These are phyloP conservation scores for Drosophila kambysellisi DNA, from an alignment of 2,888 invertebrate species.

Conservation along the genomic window DNA sequence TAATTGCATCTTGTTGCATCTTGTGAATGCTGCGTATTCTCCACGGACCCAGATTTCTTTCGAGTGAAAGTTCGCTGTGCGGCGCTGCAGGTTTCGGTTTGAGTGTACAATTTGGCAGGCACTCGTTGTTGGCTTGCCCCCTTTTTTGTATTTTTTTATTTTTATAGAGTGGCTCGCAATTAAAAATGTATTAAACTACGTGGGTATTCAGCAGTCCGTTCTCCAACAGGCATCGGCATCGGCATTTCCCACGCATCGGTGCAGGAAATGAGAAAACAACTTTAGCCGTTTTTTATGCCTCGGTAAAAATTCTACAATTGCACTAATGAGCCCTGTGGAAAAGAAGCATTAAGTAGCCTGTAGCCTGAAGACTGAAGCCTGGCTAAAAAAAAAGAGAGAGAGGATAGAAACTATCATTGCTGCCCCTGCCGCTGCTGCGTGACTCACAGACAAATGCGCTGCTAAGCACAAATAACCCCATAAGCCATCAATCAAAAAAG, in stretches of 20 bases:
- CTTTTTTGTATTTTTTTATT: conserved; percentile 10
- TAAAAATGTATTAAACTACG: conserved; percentile 71
- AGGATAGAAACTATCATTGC: conserved; percentile 26
- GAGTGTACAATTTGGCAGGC: conserved; percentile 20
- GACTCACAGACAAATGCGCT: conserved; percentile 54
- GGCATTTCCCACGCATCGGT: conserved; percentile 63
- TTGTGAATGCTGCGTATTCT: conserved; percentile 46
- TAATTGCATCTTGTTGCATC: conserved; percentile 58
- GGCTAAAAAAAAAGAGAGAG: neutral
- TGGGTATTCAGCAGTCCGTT: conserved; percentile 15
- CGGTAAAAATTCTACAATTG: conserved; percentile 53
- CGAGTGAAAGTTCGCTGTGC: conserved; percentile 64
- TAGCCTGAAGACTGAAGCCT: neutral
- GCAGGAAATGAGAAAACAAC: conserved; percentile 57
- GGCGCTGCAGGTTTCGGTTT: conserved; percentile 26
- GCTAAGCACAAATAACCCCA: conserved; percentile 28
- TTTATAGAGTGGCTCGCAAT: conserved; percentile 53
- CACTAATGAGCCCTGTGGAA: conserved; percentile 51
- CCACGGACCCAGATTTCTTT: conserved; percentile 49
- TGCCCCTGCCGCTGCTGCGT: conserved; percentile 8
- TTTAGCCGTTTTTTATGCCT: conserved; percentile 44
- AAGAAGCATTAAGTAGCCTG: conserved; percentile 29
- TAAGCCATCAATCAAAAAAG: conserved; percentile 72
- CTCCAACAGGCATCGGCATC: conserved; percentile 20
- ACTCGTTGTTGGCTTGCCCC: neutral